Base-by-base conservation (phyloP, 2,797 vertebrate genomes). In the Phalanger gymnotis region DNA sequence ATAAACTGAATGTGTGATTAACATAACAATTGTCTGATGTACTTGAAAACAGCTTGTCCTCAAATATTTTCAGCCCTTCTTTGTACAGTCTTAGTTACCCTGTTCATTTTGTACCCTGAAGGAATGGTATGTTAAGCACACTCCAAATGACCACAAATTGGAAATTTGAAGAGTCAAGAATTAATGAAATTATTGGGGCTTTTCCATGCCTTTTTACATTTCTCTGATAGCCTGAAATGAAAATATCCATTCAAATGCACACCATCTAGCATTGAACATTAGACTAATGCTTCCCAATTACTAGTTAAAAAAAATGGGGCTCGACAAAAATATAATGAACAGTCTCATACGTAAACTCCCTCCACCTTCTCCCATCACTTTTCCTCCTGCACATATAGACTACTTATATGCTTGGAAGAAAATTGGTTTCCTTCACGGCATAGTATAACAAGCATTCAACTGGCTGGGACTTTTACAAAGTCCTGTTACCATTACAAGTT, bases 381-480 rank as follows among this genome's bases (percentile, higher is more conserved):
- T 34, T 91, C 30, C 22, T 31, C 2, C 30, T 1, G 95, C 90
- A 92, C 92, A 96, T 91, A 94, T 98, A 97, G 97, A 93, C 96
- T 91, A 97, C 98, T 98, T 98, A 98, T 94, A 95, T 98, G 95
- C 96, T 98, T 98, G 93, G 93, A 97, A 94, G 94, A 61, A 93
- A 98, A 96, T 57, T 98, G 97, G 98, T 98, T 99, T 98, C 98
- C 99, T 99, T 98, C 98, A 98, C 96, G 97, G 98, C 97, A 97
- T 98, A 98, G 98, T 97, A 97, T 96, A 98, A 98, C 95, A 97
- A 96, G 97, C 98, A 97, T 98, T 99, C 97, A 98, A 96, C 98
- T 98, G 98, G 97, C 97, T 98, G 97, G 98, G 98, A 98, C 97
- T 93, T 97, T 91, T 81, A 93, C 12, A 11, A 93, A 97, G 53